Conservation (phyloP, 2,888 invertebrate species). For the Drosophila histrio region DNA sequence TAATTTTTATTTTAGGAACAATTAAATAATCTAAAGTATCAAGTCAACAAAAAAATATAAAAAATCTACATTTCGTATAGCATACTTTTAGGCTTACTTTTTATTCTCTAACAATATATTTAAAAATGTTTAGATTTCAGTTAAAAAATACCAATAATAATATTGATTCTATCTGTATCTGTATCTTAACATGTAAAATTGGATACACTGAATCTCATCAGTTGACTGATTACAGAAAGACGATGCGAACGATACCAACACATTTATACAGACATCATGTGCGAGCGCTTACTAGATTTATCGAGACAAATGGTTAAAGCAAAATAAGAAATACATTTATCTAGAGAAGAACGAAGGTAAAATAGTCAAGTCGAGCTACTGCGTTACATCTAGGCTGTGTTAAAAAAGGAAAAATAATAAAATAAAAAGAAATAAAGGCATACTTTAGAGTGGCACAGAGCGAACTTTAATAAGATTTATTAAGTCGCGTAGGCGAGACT, state of each 20-base stretch:
- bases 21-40: neutral
- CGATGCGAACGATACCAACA: neutral
- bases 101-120: too few species aligned
- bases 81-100: neutral
- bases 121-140: too few species aligned
- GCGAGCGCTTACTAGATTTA: neutral
- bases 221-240: neutral
- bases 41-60: too few species aligned
- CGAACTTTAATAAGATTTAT: conserved; percentile 77
- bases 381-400: conserved; percentile 14
- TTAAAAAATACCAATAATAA: too few species aligned
- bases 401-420: conserved; percentile 1
- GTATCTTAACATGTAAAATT: too few species aligned
- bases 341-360: conserved; percentile 44
- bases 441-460: conserved; percentile 61
- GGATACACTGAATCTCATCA: neutral
- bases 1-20: too few species aligned
- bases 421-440: conserved; percentile 41
- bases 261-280: neutral
- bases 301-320: neutral
- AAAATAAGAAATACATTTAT: conserved; percentile 48
- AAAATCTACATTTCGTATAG: neutral
- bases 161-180: too few species aligned
- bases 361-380: conserved; percentile 14
- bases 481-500: conserved; percentile 57